Evolutionary conservation across 2,113 vertebrate species (phyloP).

Genomic region (Coracopsis vasa): DNA sequence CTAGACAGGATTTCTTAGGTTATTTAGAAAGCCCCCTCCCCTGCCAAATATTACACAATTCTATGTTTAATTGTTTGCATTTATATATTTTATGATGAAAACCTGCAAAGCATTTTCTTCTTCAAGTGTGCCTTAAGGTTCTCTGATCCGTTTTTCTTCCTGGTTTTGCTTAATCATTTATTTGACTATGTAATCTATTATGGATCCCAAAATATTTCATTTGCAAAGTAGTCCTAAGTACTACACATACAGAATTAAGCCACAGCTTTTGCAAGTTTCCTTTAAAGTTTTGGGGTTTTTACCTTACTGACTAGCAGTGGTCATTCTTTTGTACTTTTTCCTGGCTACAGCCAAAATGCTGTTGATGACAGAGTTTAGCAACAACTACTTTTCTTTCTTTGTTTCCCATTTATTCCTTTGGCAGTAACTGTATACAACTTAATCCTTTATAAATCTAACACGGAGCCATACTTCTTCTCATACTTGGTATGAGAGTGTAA

Average conservation of each 20-base stretch:
- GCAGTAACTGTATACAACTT: neutral
- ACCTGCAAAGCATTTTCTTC: neutral
- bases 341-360: neutral
- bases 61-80: neutral
- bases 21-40: neutral
- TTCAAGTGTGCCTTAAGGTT: neutral
- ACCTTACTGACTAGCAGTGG: neutral
- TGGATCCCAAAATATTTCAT: neutral
- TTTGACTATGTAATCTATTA: neutral
- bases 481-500: neutral
- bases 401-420: neutral
- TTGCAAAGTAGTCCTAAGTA: neutral
- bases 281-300: neutral
- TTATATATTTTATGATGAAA: neutral
- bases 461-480: neutral
- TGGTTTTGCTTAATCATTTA: neutral
- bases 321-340: neutral
- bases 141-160: neutral
- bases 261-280: neutral
- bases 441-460: neutral
- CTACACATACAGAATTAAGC: neutral
- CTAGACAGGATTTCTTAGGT: neutral
- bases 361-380: neutral
- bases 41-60: neutral
- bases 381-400: neutral